Percentiles rank a stretch among this genome's conserved stretches.
These are phyloP conservation scores for Nomada lathburiana DNA, from an alignment of 2,888 invertebrate species.

Conservation along the genomic window DNA sequence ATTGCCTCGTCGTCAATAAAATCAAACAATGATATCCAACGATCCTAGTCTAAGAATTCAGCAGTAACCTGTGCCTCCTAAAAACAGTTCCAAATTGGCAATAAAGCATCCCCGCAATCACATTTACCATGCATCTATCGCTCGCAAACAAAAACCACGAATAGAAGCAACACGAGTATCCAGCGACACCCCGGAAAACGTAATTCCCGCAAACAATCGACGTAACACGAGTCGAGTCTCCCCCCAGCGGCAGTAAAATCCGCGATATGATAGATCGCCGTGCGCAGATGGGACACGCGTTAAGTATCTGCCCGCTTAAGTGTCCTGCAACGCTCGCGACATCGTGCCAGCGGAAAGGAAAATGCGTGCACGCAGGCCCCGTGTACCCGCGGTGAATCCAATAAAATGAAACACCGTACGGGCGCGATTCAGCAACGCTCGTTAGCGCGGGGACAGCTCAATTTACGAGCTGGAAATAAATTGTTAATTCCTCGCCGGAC, in stretches of 20 bases:
- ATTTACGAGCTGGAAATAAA: constrained; percentile 57
- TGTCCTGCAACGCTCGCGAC: constrained; percentile 7
- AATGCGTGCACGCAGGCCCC: background rate
- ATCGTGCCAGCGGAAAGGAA: constrained; percentile 1
- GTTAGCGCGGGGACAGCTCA: constrained; percentile 47
- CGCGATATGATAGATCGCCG: constrained; percentile 5
- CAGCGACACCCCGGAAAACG: too few relatives aligned
- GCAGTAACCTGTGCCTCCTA: too few relatives aligned
- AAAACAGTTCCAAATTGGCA: too few relatives aligned
- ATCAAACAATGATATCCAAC: too few relatives aligned
- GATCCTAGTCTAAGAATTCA: too few relatives aligned
- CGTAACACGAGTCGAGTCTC: constrained; percentile 6
- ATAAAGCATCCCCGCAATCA: too few relatives aligned
- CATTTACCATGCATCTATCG: background rate
- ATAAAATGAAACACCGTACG: constrained; percentile 42
- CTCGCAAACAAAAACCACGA: background rate
- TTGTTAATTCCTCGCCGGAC: constrained; percentile 47
- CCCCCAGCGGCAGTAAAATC: background rate
- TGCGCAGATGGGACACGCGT: constrained; percentile 9
- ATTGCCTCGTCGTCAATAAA: too few relatives aligned
- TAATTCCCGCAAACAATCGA: background rate
- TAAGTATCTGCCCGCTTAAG: constrained; percentile 1
- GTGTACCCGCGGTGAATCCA: constrained; percentile 26
- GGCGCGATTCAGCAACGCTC: constrained; percentile 47
- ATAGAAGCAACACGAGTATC: background rate